phyloP scores from a whole-genome alignment of 1,140 invertebrate species.

The Trichomalopsis sarcophagae region DNA sequence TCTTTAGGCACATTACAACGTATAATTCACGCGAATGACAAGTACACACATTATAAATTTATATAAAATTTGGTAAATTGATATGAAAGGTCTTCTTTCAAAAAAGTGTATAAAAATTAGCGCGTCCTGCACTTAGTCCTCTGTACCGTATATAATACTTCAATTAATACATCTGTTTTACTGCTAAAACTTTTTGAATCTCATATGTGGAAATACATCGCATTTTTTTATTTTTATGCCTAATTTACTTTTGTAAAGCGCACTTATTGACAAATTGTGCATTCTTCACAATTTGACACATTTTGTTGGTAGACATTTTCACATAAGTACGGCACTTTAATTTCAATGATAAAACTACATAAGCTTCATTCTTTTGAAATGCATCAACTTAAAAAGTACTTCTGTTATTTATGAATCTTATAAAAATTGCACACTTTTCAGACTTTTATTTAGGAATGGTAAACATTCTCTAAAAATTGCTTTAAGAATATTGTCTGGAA shows the following conservation, averaged over 20 bases:
- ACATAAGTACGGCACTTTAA: conserved; percentile 42
- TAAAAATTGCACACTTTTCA: conserved; percentile 48
- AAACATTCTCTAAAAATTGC: conserved; percentile 24
- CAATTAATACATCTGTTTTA: conserved; percentile 44
- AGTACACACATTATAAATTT: conserved; percentile 40
- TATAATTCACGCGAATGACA: conserved; percentile 44
- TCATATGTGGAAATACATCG: conserved; percentile 28
- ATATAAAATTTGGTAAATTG: conserved; percentile 57
- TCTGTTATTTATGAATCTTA: conserved; percentile 27
- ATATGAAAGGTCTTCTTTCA: conserved; percentile 53
- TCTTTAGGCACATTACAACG: conserved; percentile 54
- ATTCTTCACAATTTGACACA: conserved; percentile 45
- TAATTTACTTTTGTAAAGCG: conserved; percentile 26
- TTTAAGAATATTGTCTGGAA: conserved; percentile 21
- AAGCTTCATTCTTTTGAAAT: conserved; percentile 37
- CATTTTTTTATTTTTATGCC: conserved; percentile 22
- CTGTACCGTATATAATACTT: conserved; percentile 49
- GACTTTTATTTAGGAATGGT: conserved; percentile 26
- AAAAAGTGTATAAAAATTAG: conserved; percentile 47
- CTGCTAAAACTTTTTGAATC: conserved; percentile 40
- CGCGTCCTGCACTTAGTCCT: conserved; percentile 10
- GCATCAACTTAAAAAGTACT: conserved; percentile 11
- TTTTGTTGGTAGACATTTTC: conserved; percentile 41
- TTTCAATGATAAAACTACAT: conserved; percentile 30
- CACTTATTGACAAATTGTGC: conserved; percentile 34